Evolutionary conservation across 2,113 vertebrate genomes (phyloP), one percentile per base, ranked within the genome.

Genomic region (Canis aureus): DNA sequence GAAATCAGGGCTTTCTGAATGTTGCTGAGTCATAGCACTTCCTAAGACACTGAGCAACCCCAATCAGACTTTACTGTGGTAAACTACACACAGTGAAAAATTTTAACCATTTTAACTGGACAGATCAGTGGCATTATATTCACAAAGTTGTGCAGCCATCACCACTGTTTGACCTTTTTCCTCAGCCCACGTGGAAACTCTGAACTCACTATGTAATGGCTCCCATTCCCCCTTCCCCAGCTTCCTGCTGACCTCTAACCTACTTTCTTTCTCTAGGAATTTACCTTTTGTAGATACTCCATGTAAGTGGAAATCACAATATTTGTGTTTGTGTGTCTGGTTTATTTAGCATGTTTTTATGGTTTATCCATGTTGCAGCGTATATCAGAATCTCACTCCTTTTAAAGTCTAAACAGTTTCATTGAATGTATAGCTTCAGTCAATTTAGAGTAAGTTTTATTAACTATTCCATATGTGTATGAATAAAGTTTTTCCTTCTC

Each of bases 331-430:
- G 71, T 87, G 20, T 84, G 16, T 88, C 17, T 76, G 25, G 32
- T 35, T 83, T 71, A 66, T 81, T 95, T 89, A 89, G 38, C 51
- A 69, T 53, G 35, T 74, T 89, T 95, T 85, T 85, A 81, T 80
- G 71, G 64, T 32, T 92, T 35, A 73, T 71, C 49, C 15, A 27
- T 90, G 53, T 69, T 43, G 5, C 17, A 64, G 11, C 9, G n/a
- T 53, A 35, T 67, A n/a, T 22, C 76, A 69, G 53, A 80, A 73
- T 93, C 43, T 79, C 8, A 22, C 74, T 81, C 23, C 27, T 88
- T 93, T 83, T 66, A 43, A 69, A 95, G 60, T 38, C 25, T 55
- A 19, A 69, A 15, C 43, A 85, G 22, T 4, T 89, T 43, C 29
- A 64, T 67, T 57, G 15, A 67, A 23, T 12, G 8, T 59, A 27